Conservation (phyloP, 2,888 invertebrate genomes). For the Nemotelus nigrinus region DNA sequence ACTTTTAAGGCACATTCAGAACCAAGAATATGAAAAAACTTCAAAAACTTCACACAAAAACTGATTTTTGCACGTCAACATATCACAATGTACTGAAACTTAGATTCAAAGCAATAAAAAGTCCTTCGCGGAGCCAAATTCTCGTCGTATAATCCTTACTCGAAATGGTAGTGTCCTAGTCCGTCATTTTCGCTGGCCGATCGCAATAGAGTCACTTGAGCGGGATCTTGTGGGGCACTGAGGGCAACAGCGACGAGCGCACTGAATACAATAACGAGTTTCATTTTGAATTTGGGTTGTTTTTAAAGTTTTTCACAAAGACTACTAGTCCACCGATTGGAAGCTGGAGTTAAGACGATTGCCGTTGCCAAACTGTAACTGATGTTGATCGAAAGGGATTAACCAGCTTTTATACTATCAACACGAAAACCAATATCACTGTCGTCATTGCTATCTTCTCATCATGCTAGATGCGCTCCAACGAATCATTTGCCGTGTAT, state of each 20-base stretch:
- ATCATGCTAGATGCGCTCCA: background rate
- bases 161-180: conserved; percentile 55
- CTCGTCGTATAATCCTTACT: conserved; percentile 52
- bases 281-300: conserved; percentile 51
- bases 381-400: conserved; percentile 55
- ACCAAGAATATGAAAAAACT: too few relatives aligned
- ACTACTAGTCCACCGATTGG: background rate
- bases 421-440: conserved; percentile 8
- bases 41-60: too few relatives aligned
- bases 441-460: conserved; percentile 12
- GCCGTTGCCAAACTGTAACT: conserved; percentile 49
- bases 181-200: conserved; percentile 55
- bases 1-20: too few relatives aligned
- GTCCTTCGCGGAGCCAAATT: too few relatives aligned
- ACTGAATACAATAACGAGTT: conserved; percentile 52
- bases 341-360: conserved; percentile 14
- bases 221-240: conserved; percentile 52
- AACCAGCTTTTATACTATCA: conserved; percentile 55
- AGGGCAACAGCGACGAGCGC: conserved; percentile 52
- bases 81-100: too few relatives aligned
- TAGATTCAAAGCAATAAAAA: too few relatives aligned
- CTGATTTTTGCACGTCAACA: too few relatives aligned
- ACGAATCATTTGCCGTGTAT: conserved; percentile 1
- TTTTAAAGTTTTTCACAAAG: conserved; percentile 25
- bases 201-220: conserved; percentile 53